Evolutionary conservation across 2,888 invertebrate species (phyloP).

Genomic region (Uropetala carovei): DNA sequence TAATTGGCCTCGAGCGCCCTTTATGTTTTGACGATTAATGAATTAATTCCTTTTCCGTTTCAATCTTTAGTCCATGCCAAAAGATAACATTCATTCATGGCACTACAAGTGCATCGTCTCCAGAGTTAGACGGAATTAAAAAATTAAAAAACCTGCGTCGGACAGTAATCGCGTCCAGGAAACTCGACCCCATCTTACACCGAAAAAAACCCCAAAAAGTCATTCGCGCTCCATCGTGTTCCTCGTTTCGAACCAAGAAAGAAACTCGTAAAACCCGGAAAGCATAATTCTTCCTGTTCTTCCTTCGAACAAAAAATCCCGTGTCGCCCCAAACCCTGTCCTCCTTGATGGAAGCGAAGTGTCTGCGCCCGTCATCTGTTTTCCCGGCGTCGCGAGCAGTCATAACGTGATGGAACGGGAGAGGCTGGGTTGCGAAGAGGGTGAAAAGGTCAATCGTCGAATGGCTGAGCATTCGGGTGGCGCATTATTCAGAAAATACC

Average conservation of each 20-base stretch:
- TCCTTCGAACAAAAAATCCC: constrained; percentile 31
- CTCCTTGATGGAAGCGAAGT: constrained; percentile 4
- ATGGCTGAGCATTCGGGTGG: constrained; percentile 19
- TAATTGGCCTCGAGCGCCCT: too few relatives aligned
- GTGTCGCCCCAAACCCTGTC: not conserved
- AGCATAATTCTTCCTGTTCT: constrained; percentile 47
- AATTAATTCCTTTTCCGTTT: too few relatives aligned
- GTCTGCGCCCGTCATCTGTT: not conserved
- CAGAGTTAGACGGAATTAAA: too few relatives aligned
- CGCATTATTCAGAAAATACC: not conserved
- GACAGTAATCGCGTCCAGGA: not conserved
- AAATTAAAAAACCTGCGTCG: too few relatives aligned
- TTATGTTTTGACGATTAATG: too few relatives aligned
- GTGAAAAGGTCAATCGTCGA: constrained; percentile 52
- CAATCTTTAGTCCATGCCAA: too few relatives aligned
- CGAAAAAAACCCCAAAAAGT: not conserved
- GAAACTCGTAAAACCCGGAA: constrained; percentile 43
- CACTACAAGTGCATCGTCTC: too few relatives aligned
- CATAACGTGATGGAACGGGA: constrained; percentile 21
- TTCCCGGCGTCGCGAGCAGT: not conserved
- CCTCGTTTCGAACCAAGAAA: not conserved
- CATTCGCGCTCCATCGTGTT: not conserved
- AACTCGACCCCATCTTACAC: not conserved
- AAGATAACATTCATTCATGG: too few relatives aligned
- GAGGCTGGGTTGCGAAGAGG: not conserved